These are phyloP conservation scores for Gasterosteus aculeatus DNA, from an alignment of 2,113 vertebrate genomes.

Conservation along the genomic window DNA sequence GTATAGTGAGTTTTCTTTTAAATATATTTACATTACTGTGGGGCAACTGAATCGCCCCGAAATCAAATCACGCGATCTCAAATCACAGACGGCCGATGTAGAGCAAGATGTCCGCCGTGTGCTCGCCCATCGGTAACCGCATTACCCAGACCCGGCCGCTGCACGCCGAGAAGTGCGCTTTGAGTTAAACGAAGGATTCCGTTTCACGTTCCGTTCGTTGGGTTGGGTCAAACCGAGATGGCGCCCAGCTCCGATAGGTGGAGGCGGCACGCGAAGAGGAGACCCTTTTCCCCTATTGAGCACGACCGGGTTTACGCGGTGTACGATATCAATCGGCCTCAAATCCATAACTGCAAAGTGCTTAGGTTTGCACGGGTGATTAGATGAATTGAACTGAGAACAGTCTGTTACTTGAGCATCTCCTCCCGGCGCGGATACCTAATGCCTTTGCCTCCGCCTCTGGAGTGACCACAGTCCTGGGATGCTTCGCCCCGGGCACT, in stretches of 20 bases:
- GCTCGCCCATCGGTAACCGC: conserved; percentile 43
- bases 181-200: conserved; percentile 70
- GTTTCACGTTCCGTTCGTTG: conserved; percentile 75
- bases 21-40: conserved; percentile 45
- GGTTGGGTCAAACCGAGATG: conserved; percentile 67
- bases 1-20: conserved; percentile 37
- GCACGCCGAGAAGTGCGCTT: conserved; percentile 44
- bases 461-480: conserved; percentile 79
- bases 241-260: conserved; percentile 43
- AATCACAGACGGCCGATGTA: conserved; percentile 56
- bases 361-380: conserved; percentile 81
- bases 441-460: conserved; percentile 70
- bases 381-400: conserved; percentile 78
- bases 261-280: conserved; percentile 39
- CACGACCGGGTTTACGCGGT: conserved; percentile 74
- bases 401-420: conserved; percentile 78
- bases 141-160: conserved; percentile 58
- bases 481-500: conserved; percentile 74
- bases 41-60: conserved; percentile 24
- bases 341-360: conserved; percentile 81
- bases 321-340: conserved; percentile 77
- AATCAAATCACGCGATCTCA: conserved; percentile 56
- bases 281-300: conserved; percentile 55
- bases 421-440: conserved; percentile 72
- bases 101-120: conserved; percentile 41